A percentile compares a stretch with the other conserved stretches of the same genome.
These are phyloP conservation scores for Pocillopora damicornis DNA, from an alignment of 64 coral and sea anemone species.

Conservation along the genomic window DNA sequence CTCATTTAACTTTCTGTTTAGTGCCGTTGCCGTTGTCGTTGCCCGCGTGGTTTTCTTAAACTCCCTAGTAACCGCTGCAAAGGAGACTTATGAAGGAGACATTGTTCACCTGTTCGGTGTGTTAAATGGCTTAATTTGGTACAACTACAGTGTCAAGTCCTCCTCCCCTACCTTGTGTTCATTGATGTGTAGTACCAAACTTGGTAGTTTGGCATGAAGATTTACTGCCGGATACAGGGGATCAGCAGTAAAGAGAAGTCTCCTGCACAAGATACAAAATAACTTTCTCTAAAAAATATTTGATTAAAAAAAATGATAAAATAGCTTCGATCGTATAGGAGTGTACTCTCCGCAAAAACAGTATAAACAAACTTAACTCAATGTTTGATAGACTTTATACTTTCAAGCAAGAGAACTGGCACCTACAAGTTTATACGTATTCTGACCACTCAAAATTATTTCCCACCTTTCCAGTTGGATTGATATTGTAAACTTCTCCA, in stretches of 20 bases:
- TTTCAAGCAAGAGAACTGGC: background rate
- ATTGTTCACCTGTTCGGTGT: too few relatives aligned
- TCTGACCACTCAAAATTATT: background rate
- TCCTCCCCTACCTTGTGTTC: slow-evolving; percentile 76
- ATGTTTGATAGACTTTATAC: too few relatives aligned
- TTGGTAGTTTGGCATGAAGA: slow-evolving; percentile 83
- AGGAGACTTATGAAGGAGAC: too few relatives aligned
- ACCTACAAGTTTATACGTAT: background rate
- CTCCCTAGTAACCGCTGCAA: too few relatives aligned
- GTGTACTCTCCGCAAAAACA: background rate
- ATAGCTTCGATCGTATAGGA: background rate
- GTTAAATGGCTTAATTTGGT: too few relatives aligned
- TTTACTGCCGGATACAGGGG: slow-evolving; percentile 85
- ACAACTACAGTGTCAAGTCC: background rate
- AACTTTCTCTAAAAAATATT: background rate
- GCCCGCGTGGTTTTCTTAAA: too few relatives aligned
- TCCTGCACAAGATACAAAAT: slow-evolving; percentile 39
- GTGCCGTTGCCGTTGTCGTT: too few relatives aligned
- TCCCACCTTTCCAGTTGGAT: slow-evolving; percentile 85
- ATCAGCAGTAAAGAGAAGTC: slow-evolving; percentile 92
- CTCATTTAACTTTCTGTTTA: too few relatives aligned
- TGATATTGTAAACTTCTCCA: slow-evolving; percentile 93
- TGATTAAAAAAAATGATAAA: background rate
- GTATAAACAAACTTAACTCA: too few relatives aligned
- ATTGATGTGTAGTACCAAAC: slow-evolving; percentile 82